These are phyloP conservation scores for Atrichornis clamosus DNA, from an alignment of 2,113 vertebrate species.

Conservation along the genomic window DNA sequence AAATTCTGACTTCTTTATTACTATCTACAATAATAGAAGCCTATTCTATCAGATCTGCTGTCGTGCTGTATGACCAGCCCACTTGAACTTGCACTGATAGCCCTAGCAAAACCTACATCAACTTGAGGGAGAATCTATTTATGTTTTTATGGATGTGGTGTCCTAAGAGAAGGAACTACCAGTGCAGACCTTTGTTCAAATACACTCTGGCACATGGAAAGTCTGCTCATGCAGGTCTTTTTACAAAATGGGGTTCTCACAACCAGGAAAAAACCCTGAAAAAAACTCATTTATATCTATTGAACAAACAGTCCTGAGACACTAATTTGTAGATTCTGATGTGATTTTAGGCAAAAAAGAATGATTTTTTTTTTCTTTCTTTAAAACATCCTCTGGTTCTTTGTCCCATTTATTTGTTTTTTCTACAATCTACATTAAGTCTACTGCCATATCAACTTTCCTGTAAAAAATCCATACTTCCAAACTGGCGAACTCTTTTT, in stretches of 20 bases:
- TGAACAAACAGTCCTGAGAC: neutral
- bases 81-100: neutral
- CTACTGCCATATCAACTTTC: neutral
- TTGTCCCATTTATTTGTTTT: neutral
- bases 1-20: neutral
- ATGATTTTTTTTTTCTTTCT: neutral
- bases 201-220: neutral
- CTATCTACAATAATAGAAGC: neutral
- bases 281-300: neutral
- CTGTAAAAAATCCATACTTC: neutral
- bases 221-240: neutral
- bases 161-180: neutral
- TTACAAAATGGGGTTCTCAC: neutral
- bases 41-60: neutral
- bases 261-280: neutral
- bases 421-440: neutral
- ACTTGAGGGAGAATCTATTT: neutral
- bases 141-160: neutral
- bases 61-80: neutral
- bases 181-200: neutral
- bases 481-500: neutral
- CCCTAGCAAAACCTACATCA: neutral
- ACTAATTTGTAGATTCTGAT: neutral
- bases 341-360: neutral
- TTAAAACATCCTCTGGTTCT: neutral